These are phyloP conservation scores for Microtus oregoni DNA, from an alignment of 2,113 vertebrate genomes.

Conservation along the genomic window DNA sequence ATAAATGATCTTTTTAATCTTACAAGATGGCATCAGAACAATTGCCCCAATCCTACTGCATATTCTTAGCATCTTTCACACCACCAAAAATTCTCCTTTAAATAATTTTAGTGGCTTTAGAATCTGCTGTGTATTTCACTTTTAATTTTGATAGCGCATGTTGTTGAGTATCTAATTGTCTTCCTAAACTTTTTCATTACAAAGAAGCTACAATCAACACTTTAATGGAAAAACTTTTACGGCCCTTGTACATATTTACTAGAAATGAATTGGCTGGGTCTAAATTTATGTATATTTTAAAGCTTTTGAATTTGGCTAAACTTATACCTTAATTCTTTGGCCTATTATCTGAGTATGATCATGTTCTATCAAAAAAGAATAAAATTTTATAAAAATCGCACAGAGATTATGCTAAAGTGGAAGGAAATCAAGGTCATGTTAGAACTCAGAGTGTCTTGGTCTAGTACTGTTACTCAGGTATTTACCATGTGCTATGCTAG, in stretches of 20 bases:
- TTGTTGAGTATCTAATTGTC: background rate
- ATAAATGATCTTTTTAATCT: background rate
- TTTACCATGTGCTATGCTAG: background rate
- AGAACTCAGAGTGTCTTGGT: background rate
- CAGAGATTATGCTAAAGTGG: background rate
- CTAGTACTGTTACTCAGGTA: background rate
- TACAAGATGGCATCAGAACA: background rate
- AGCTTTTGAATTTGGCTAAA: slow-evolving; percentile 1
- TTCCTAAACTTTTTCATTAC: slow-evolving; percentile 46
- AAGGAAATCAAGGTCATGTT: background rate
- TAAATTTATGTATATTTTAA: slow-evolving; percentile 27
- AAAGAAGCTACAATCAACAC: background rate
- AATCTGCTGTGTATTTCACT: background rate
- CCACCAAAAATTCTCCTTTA: background rate
- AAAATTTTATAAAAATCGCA: background rate
- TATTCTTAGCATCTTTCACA: background rate
- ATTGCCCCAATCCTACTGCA: background rate
- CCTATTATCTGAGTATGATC: background rate
- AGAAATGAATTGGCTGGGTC: background rate
- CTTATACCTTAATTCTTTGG: background rate
- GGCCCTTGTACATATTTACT: background rate
- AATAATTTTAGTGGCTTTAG: background rate
- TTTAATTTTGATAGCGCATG: background rate
- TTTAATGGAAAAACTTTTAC: background rate
- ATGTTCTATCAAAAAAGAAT: background rate